Base-by-base conservation (phyloP, 1,140 invertebrate species). In the Melitaea cinxia region DNA sequence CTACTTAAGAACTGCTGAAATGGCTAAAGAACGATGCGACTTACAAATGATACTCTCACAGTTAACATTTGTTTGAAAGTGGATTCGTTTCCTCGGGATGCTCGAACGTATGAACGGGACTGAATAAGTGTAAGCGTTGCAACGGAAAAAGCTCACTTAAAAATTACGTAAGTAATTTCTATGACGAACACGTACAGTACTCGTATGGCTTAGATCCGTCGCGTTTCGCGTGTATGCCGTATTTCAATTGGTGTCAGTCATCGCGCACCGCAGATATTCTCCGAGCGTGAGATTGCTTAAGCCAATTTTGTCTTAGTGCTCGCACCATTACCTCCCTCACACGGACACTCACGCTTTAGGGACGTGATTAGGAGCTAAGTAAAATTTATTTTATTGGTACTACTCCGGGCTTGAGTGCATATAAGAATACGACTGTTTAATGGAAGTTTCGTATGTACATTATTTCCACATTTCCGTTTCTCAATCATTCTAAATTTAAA, bases 51-150 rank as follows among this genome's bases (percentile, higher is more conserved):
- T 83, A 80, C 56, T 58, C 42, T 1, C 14, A 17, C 73, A 77
- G 78, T 76, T 82, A 84, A 87, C 78, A 88, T 85, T 86, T 85
- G 85, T 88, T 82, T 82, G 80, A 79, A 77, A 81, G 80, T 88
- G 76, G 81, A 81, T 82, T 78, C 73, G 76, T 78, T 71, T 76
- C 66, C 75, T 78, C 71, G 87, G 88, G 87, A 85, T 89, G 83
- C 79, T 80, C 60, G 49, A 75, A 75, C 75, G 80, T 83, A 70
- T 73, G 76, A 72, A 75, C 69, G 50, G 37, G 52, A 53, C 73
- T 88, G 82, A 88, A 88, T 85, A 82, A 82, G 79, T 70, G 76
- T 73, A 71, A 84, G 85, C 80, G 83, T 76, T 85, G 82, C 86
- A 88, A 77, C 81, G 78, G 66, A 77, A 80, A 86, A 82, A 77